Evolutionary conservation across 2,888 invertebrate species (phyloP).

Genomic region (Pharmacophagus antenor): DNA sequence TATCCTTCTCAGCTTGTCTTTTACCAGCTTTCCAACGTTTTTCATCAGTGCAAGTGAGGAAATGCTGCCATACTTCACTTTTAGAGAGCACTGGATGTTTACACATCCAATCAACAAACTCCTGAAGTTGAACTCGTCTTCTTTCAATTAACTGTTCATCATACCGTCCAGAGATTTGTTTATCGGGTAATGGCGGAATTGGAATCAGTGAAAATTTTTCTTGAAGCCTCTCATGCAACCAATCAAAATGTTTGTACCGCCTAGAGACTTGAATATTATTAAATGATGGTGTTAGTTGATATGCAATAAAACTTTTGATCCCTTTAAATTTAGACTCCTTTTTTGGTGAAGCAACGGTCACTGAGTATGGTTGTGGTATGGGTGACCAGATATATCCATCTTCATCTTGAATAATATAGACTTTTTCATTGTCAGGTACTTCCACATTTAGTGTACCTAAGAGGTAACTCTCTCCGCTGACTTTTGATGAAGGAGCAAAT

Average conservation of each 20-base stretch:
- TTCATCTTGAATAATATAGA: slow-evolving; percentile 87
- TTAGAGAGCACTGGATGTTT: slow-evolving; percentile 96
- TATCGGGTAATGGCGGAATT: slow-evolving; percentile 98
- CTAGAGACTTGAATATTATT: slow-evolving; percentile 96
- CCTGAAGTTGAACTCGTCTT: slow-evolving; percentile 94
- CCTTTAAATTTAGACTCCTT: slow-evolving; percentile 99
- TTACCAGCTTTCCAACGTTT: slow-evolving; percentile 99
- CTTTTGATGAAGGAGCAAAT: slow-evolving; percentile 94
- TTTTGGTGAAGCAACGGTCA: slow-evolving; percentile 95
- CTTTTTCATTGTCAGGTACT: slow-evolving; percentile 86
- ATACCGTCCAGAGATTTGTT: slow-evolving; percentile 97
- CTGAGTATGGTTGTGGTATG: slow-evolving; percentile 87
- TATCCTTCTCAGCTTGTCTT: slow-evolving; percentile 96
- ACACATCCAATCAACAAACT: slow-evolving; percentile 98
- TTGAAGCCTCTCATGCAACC: slow-evolving; percentile 96
- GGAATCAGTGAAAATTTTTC: slow-evolving; percentile 97
- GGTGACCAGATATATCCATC: slow-evolving; percentile 90
- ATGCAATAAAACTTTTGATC: slow-evolving; percentile 98
- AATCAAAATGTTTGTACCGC: slow-evolving; percentile 99
- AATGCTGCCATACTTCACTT: slow-evolving; percentile 97
- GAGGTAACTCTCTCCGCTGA: slow-evolving; percentile 94
- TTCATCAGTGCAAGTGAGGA: slow-evolving; percentile 97
- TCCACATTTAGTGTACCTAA: slow-evolving; percentile 86
- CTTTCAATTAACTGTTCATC: slow-evolving; percentile 98
- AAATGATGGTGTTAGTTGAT: slow-evolving; percentile 96